Evolutionary conservation across 2,797 vertebrate species (phyloP), one percentile per base, ranked within the genome.

Genomic region (Hippoglossus hippoglossus): DNA sequence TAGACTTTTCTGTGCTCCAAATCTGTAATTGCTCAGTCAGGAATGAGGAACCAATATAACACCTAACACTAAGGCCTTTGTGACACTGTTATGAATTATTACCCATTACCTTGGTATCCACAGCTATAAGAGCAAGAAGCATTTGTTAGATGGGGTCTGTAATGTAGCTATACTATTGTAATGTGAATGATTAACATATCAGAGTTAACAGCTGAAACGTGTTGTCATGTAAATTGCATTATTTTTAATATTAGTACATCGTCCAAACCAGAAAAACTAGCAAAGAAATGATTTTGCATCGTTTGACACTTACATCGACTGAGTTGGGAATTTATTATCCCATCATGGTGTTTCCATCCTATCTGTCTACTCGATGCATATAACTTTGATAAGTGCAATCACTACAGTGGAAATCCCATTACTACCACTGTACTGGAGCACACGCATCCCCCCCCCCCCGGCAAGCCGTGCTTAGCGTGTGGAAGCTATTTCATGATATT

Each of bases 71-170:
- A 16, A 46, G 55, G 66, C 60, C 67, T 73, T 54, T 67, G 49
- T 68, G 60, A 65, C 52, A 49, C 60, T 76, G 49, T 55, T 53
- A 66, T 79, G 77, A 77, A 68, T 79, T 34, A 28, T 34, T 10
- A 34, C 52, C 22, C 49, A 69, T 24, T 26, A 46, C 5, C 63
- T 47, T 25, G 10, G 6, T 41, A 44, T 16, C 56, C 26, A 21
- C 24, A 25, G 21, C 34, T 39, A 67, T 21, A 56, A 18, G 24
- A 25, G 58, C 46, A 58, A 22, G 58, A 79, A 65, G 60, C 36
- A 34, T 53, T 41, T 53, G 12, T 21, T 28, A 26, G 52, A 3
- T 36, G 55, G 44, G 15, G 54, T 75, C 60, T 61, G 56, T 25
- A 10, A n/a, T 49, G 19, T 19, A 49, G 56, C 13, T 49, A 22